These are phyloP conservation scores for Pyrocephalus nanus DNA, from an alignment of 2,797 vertebrate species.

Conservation along the genomic window DNA sequence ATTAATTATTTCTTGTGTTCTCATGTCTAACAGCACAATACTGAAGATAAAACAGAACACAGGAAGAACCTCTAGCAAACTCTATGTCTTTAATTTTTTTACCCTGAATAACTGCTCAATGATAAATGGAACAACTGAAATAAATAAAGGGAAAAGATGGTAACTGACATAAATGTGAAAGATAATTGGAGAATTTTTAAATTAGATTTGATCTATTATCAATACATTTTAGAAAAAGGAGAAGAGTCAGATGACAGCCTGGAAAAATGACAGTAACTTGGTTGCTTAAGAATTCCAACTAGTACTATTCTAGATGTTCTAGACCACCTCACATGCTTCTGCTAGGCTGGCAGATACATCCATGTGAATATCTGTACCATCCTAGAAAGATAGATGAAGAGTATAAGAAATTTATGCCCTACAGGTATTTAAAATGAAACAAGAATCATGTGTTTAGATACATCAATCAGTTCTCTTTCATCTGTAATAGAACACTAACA, in stretches of 20 bases:
- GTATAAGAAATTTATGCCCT: neutral
- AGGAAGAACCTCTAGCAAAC: neutral
- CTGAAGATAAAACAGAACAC: neutral
- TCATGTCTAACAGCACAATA: neutral
- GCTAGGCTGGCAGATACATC: neutral
- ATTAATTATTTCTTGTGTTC: neutral
- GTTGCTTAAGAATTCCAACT: neutral
- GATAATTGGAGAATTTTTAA: neutral
- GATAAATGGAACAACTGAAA: neutral
- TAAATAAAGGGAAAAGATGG: neutral
- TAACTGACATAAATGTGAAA: neutral
- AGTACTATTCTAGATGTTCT: neutral
- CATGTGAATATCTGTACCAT: neutral
- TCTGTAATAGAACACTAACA: conserved; percentile 10
- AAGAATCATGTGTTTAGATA: neutral
- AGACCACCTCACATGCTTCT: neutral
- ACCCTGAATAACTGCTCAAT: rapidly evolving
- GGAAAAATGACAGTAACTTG: neutral
- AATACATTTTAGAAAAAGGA: neutral
- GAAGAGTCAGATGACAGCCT: neutral
- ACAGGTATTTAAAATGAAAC: neutral
- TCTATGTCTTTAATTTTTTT: neutral
- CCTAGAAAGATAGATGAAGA: neutral
- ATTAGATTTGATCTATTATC: neutral
- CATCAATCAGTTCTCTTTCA: neutral